These are phyloP conservation scores for Caradrina kadenii DNA, from an alignment of 2,888 invertebrate genomes.

Conservation along the genomic window DNA sequence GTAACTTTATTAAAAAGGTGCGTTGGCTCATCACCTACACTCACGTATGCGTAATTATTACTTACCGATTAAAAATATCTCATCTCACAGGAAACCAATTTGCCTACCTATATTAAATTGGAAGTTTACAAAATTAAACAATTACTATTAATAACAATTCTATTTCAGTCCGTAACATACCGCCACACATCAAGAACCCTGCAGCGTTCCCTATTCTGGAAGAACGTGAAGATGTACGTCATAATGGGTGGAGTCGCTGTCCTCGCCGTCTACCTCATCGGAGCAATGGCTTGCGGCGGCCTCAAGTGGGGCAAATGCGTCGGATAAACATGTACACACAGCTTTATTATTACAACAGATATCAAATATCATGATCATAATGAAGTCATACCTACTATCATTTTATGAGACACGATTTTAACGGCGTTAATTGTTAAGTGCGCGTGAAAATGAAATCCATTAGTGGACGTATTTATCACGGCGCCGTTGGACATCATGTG, in stretches of 20 bases:
- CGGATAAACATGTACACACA: conserved; percentile 72
- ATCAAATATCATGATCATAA: conserved; percentile 40
- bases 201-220: conserved; percentile 97
- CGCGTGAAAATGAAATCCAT: conserved; percentile 2
- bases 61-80: not conserved
- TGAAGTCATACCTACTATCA: conserved; percentile 21
- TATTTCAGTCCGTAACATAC: conserved; percentile 95
- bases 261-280: conserved; percentile 95
- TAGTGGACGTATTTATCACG: not conserved
- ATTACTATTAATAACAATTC: not conserved
- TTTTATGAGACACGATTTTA: conserved; percentile 31
- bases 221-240: conserved; percentile 97
- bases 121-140: not conserved
- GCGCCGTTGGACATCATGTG: not conserved
- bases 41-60: too few relatives aligned
- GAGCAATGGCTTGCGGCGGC: conserved; percentile 97
- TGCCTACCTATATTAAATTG: not conserved
- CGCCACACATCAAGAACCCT: conserved; percentile 96
- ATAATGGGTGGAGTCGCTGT: conserved; percentile 92
- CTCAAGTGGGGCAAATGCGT: conserved; percentile 94
- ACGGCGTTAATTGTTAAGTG: conserved; percentile 6
- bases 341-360: conserved; percentile 40
- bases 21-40: too few relatives aligned
- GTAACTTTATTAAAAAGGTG: too few relatives aligned
- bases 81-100: not conserved